These are phyloP conservation scores for Yponomeuta plumbellus DNA, from an alignment of 2,888 invertebrate genomes.

Conservation along the genomic window DNA sequence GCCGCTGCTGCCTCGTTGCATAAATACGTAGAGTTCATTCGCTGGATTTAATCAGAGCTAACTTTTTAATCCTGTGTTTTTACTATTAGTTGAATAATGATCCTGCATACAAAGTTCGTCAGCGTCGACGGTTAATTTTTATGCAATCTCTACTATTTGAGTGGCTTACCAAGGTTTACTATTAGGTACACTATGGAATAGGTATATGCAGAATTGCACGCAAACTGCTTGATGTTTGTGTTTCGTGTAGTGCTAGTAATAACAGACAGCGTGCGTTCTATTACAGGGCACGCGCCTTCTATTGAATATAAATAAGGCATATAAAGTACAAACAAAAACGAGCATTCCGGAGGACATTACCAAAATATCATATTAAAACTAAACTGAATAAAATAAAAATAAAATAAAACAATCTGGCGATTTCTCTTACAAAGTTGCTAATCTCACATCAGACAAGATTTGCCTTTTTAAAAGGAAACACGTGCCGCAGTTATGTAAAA, in stretches of 20 bases:
- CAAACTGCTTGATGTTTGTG: too few relatives aligned
- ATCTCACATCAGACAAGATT: constrained; percentile 49
- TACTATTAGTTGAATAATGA: neutral
- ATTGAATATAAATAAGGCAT: too few relatives aligned
- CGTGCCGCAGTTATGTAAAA: constrained; percentile 63
- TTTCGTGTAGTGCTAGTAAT: too few relatives aligned
- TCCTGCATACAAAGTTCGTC: neutral
- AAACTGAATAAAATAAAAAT: too few relatives aligned
- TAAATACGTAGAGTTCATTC: neutral
- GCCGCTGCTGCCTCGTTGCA: neutral
- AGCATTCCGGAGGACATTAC: too few relatives aligned
- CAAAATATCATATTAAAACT: too few relatives aligned
- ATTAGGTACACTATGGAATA: neutral
- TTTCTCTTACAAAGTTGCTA: constrained; percentile 19
- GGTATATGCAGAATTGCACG: too few relatives aligned
- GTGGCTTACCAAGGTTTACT: neutral
- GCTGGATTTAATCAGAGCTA: constrained; percentile 4
- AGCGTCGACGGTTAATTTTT: neutral
- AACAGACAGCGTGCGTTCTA: too few relatives aligned
- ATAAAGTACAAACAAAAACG: too few relatives aligned
- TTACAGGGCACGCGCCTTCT: too few relatives aligned
- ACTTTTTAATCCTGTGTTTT: constrained; percentile 1
- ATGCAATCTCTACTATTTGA: neutral
- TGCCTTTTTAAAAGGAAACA: constrained; percentile 55
- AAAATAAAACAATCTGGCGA: neutral